Base-by-base conservation (phyloP, 2,888 invertebrate species). In the Hemithea aestivaria region DNA sequence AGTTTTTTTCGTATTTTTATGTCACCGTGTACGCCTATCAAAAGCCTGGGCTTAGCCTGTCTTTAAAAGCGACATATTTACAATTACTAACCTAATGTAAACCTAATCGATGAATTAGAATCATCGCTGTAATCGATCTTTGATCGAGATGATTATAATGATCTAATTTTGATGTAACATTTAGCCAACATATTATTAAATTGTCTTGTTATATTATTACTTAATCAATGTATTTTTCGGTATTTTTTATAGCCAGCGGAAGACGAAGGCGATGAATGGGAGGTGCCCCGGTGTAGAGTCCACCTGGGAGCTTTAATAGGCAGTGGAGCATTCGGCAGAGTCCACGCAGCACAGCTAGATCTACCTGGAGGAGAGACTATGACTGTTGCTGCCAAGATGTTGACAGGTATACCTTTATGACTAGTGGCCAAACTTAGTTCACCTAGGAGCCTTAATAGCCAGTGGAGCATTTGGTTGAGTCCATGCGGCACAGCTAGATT, bases 391-490 rank as follows among this genome's bases (percentile, higher is more conserved):
- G 92, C 94, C 6, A 95, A 94, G 62, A 91, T 91, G 73, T 75
- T 94, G 0, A 90, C 91, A 81, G 90, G 94, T 92, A 72, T 69
- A 22, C n/a, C n/a, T n/a, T n/a, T n/a, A n/a, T n/a, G n/a, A n/a
- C n/a, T n/a, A n/a, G n/a, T n/a, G n/a, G n/a, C n/a, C n/a, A n/a
- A n/a, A n/a, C n/a, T n/a, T n/a, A 51, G 75, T 91, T 1, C 80
- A 83, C 27, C 62, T 90, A 0, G 87, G 87, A 0, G 70, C 79
- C 0, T 72, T 90, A 58, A 89, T 94, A 51, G 94, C 94, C 1
- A 90, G 90, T 51, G 94, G 94, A 0, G 93, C 93, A 5, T 95
- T 94, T 66, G 94, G 94, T 0, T 84, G 89, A 27, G 94, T 94
- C 0, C 92, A 90, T 59, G 87, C 90, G 9, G 94, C 93, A 0